Evolutionary conservation across 2,888 invertebrate species (phyloP), one percentile per base, ranked within the genome.

Genomic region (Andrena bucephala): DNA sequence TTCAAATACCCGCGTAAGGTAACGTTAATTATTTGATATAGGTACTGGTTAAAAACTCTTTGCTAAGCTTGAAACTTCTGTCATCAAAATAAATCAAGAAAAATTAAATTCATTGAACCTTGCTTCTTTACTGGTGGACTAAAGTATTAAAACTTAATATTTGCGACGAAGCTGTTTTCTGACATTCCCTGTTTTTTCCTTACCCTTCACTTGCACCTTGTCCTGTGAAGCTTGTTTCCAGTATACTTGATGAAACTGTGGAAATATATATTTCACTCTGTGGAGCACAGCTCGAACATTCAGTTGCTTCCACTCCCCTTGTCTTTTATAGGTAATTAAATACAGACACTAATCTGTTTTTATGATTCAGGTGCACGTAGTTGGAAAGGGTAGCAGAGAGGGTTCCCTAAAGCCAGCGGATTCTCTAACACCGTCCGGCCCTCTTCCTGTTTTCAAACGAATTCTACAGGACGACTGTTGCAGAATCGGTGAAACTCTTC

Each of bases 401-500:
- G 96, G 96, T 36, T 96, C 96, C 2, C 93, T 96, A 16, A 96
- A 95, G 90, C 96, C 97, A 68, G 96, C 95, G 27, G 96, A 97
- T 89, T 96, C 95, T 84, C 90, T 95, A 36, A 92, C 95, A 72
- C 95, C 95, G 7, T 95, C 95, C 8, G 96, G 97, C 89, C 97
- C 97, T 75, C 96, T 97, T 66, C 98, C 98, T 85, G 96, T 96
- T 90, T 97, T 98, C 94, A 96, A 96, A 65, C 96, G 96, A 92
- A 96, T 97, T 92, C 94, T 98, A 89, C 95, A 96, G 91, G 96
- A 97, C 94, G 96, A 96, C 92, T 96, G 96, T 89, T 96, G 97
- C 82, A 96, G 96, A 94, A 97, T 98, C 91, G 97, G 97, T 73
- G 97, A 97, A 89, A 95, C 96, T 29, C 94, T 98, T 84, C 95